Conservation (phyloP, 23 tunicate species). For the Clavelina lepadiformis region DNA sequence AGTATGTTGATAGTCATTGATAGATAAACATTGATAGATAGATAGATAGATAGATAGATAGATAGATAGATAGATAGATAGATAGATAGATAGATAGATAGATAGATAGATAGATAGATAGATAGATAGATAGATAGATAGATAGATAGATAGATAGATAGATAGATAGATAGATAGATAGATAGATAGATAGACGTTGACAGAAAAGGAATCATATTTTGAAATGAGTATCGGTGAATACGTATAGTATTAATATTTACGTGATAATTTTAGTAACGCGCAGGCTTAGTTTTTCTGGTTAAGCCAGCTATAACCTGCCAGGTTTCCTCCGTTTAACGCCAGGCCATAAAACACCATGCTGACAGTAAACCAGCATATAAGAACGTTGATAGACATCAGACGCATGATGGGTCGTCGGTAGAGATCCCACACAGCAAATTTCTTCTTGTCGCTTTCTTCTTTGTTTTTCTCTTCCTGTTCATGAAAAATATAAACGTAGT, state of each 20-base stretch:
- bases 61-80: constrained; percentile 3
- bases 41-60: constrained; percentile 3
- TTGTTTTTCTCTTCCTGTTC: background rate
- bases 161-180: constrained; percentile 3
- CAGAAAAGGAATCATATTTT: no score
- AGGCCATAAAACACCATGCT: constrained; percentile 78
- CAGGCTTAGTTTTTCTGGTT: no score
- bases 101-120: constrained; percentile 3
- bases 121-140: constrained; percentile 3
- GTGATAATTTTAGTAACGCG: no score
- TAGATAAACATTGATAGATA: background rate
- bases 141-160: constrained; percentile 3
- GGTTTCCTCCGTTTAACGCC: constrained; percentile 41
- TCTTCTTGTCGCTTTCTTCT: background rate
- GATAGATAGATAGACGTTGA: background rate
- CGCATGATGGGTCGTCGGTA: constrained; percentile 41
- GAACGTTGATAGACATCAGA: constrained; percentile 27
- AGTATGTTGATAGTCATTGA: background rate
- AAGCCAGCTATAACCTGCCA: no score
- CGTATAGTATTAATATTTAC: no score
- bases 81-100: constrained; percentile 3
- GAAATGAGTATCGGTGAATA: no score
- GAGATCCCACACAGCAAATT: constrained; percentile 36
- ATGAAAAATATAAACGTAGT: background rate
- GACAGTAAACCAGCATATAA: constrained; percentile 36